Percentiles rank a stretch among this genome's conserved stretches.
phyloP scores from a whole-genome alignment of 1,140 invertebrate species.

The Samia ricini region DNA sequence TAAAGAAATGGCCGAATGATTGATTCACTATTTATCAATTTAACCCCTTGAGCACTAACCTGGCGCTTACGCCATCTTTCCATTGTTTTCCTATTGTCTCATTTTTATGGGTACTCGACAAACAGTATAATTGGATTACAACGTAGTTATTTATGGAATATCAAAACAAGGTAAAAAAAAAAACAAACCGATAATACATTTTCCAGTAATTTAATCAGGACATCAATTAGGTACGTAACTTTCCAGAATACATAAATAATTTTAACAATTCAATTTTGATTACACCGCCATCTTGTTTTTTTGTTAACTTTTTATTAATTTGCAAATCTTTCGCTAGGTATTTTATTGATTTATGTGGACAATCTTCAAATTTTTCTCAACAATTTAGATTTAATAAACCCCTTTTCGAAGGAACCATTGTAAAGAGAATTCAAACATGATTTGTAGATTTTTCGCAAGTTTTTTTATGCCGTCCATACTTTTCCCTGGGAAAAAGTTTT shows the following conservation, averaged over 20 bases:
- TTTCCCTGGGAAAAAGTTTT: too few species aligned
- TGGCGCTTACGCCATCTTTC: too few species aligned
- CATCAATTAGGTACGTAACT: constrained; percentile 70
- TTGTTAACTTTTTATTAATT: constrained; percentile 34
- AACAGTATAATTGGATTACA: too few species aligned
- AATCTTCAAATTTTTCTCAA: neutral
- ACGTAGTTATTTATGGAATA: neutral
- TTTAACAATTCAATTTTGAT: constrained; percentile 68
- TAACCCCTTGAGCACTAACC: too few species aligned
- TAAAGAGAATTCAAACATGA: too few species aligned
- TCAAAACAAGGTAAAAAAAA: neutral
- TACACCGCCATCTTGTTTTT: constrained; percentile 42
- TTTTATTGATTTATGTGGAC: constrained; percentile 4
- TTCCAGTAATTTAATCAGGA: constrained; percentile 73
- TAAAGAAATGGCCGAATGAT: too few species aligned
- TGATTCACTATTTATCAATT: too few species aligned
- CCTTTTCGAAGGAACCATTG: too few species aligned
- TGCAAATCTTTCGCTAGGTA: constrained; percentile 34
- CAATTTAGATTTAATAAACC: neutral
- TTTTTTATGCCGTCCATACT: too few species aligned
- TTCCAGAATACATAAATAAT: constrained; percentile 72
- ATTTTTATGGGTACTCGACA: too few species aligned
- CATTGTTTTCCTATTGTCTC: too few species aligned
- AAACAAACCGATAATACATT: constrained; percentile 33
- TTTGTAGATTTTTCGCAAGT: too few species aligned